Evolutionary conservation across 1,140 invertebrate genomes (phyloP).

Genomic region (Prorops nasuta): DNA sequence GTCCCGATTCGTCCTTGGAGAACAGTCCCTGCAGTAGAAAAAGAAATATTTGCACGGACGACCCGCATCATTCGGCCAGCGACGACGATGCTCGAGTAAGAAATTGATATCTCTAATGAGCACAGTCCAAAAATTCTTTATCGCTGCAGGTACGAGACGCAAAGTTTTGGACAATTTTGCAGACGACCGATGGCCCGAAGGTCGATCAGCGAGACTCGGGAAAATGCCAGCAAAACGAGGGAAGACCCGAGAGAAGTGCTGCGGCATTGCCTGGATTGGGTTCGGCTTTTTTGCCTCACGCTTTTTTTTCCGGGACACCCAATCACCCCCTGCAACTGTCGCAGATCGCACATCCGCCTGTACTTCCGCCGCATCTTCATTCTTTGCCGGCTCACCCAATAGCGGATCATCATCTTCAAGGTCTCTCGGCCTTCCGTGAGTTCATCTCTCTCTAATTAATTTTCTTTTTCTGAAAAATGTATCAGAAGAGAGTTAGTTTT

Average conservation of each 20-base stretch:
- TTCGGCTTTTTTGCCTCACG: constrained; percentile 27
- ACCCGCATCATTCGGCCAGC: neutral
- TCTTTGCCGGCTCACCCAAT: constrained; percentile 23
- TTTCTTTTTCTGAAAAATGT: constrained; percentile 15
- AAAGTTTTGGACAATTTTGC: neutral
- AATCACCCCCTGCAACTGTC: constrained; percentile 29
- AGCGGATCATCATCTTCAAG: constrained; percentile 39
- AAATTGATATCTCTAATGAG: too few species aligned
- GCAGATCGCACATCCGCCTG: constrained; percentile 27
- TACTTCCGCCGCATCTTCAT: constrained; percentile 27
- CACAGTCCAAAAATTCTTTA: too few species aligned
- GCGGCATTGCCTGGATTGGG: constrained; percentile 13
- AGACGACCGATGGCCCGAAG: neutral
- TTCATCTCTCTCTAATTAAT: too few species aligned
- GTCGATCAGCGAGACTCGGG: neutral
- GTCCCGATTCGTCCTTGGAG: constrained; percentile 9
- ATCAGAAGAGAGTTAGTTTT: constrained; percentile 22
- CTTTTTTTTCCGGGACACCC: constrained; percentile 23
- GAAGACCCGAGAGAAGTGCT: constrained; percentile 16
- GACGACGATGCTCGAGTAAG: constrained; percentile 12
- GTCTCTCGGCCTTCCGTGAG: constrained; percentile 51
- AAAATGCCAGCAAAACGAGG: constrained; percentile 6
- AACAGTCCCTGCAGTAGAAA: neutral
- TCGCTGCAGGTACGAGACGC: too few species aligned
- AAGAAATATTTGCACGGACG: neutral